phyloP scores from a whole-genome alignment of 2,113 vertebrate genomes.

The Neopipo cinnamomea region DNA sequence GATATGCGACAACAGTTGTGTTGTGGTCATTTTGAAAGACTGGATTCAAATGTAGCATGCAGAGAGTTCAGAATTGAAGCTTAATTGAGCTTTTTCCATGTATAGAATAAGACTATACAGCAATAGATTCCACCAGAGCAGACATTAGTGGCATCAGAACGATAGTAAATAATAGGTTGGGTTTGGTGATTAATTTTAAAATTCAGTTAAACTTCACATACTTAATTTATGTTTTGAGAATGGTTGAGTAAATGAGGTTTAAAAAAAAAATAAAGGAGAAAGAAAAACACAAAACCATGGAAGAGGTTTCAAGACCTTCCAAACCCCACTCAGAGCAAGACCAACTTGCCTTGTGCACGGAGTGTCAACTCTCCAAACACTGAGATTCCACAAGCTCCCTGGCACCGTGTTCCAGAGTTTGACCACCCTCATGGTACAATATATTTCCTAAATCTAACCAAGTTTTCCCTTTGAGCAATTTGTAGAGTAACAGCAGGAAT shows the following conservation, averaged over 20 bases:
- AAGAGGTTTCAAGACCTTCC: background rate
- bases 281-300: background rate
- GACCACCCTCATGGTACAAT: background rate
- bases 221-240: background rate
- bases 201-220: background rate
- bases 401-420: background rate
- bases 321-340: background rate
- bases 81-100: background rate
- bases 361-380: background rate
- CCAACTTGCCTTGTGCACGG: background rate
- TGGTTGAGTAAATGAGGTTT: background rate
- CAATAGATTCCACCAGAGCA: background rate
- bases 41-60: background rate
- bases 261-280: background rate
- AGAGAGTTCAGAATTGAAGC: background rate
- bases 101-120: background rate
- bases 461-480: background rate
- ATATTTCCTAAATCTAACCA: background rate
- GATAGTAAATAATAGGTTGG: background rate
- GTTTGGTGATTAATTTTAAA: background rate
- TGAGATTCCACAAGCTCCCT: background rate
- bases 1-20: background rate
- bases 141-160: background rate
- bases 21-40: background rate
- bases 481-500: background rate